phyloP scores from a whole-genome alignment of 1,140 invertebrate genomes.

The Orchesella cincta region DNA sequence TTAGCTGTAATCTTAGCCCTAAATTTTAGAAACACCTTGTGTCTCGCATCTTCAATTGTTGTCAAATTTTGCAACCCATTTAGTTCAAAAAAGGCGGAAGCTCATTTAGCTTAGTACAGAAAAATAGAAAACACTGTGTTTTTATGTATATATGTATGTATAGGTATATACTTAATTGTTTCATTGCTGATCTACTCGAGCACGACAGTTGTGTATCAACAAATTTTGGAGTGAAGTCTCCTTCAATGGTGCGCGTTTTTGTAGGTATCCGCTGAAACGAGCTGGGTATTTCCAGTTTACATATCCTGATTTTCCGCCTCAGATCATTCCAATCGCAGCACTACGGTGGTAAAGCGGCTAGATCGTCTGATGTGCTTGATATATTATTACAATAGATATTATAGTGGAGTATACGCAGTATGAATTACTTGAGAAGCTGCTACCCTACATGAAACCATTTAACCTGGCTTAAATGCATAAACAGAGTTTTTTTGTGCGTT shows the following conservation, averaged over 20 bases:
- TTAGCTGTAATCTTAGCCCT: no score
- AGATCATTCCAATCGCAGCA: background rate
- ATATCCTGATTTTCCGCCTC: conserved; percentile 26
- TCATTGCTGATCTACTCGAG: no score
- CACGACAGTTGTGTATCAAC: no score
- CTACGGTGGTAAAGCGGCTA: background rate
- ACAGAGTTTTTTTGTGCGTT: no score
- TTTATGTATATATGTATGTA: background rate
- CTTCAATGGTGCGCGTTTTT: no score
- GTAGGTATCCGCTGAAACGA: no score
- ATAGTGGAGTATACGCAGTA: background rate
- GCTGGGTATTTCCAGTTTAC: conserved; percentile 25
- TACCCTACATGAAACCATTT: background rate
- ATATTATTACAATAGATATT: background rate
- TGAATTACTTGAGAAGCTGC: background rate
- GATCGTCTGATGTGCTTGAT: background rate
- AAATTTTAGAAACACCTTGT: no score
- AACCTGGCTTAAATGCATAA: no score
- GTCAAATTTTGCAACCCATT: no score
- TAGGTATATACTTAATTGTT: background rate
- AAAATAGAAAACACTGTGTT: background rate
- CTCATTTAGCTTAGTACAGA: background rate
- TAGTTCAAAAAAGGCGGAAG: conserved; percentile 10
- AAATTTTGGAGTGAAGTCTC: no score
- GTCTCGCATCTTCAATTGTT: no score